Conservation (phyloP, 1,140 invertebrate species). For the Pseudomyrmex concolor region DNA sequence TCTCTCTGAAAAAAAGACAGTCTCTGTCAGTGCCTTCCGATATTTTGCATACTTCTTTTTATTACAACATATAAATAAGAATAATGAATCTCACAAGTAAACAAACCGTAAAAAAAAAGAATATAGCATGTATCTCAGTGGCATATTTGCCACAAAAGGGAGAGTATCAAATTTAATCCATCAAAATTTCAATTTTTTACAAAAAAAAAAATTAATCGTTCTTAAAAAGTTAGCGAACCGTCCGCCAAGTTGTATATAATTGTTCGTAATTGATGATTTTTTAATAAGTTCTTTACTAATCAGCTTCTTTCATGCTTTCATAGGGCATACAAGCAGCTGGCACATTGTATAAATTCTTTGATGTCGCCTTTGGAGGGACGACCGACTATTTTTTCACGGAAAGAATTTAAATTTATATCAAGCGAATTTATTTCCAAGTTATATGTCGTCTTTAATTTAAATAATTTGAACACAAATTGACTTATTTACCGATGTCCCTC, state of each 20-base stretch:
- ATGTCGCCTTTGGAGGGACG: constrained; percentile 56
- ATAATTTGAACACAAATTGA: too few species aligned
- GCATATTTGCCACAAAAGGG: constrained; percentile 15
- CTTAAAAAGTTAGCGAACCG: constrained; percentile 21
- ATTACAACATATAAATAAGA: constrained; percentile 1
- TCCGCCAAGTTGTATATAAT: constrained; percentile 32
- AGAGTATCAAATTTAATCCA: constrained; percentile 4
- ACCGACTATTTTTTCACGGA: background rate
- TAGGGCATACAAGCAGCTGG: constrained; percentile 83
- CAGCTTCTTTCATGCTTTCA: constrained; percentile 76
- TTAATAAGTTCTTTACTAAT: constrained; percentile 64
- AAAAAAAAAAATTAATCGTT: constrained; percentile 5
- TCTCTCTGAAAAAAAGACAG: constrained; percentile 37
- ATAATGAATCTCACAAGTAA: constrained; percentile 11
- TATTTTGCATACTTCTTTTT: constrained; percentile 12
- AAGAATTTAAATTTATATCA: background rate
- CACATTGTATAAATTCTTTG: constrained; percentile 74
- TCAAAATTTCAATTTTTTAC: constrained; percentile 11
- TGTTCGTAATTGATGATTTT: constrained; percentile 36
- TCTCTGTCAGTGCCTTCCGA: constrained; percentile 18
- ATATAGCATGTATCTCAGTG: background rate
- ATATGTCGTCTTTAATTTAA: too few species aligned
- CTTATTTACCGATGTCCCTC: constrained; percentile 35
- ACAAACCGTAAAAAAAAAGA: constrained; percentile 3
- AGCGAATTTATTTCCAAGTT: background rate